Evolutionary conservation across 2,797 vertebrate species (phyloP).

Genomic region (Taenioides sp.): DNA sequence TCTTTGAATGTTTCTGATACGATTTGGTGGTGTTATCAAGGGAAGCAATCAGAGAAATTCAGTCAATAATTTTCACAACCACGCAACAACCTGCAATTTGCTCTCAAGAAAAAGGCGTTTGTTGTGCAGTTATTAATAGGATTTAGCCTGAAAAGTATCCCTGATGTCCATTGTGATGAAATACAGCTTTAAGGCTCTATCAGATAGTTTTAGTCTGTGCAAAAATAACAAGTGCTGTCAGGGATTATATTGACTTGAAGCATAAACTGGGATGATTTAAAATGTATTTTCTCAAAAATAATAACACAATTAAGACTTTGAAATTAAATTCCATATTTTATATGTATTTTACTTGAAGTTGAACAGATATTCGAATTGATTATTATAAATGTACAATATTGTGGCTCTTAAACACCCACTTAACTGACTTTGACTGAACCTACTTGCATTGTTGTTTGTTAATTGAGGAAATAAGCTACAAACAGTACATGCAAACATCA

Average conservation of each 20-base stretch:
- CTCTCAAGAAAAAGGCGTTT: slow-evolving; percentile 54
- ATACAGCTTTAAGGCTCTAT: slow-evolving; percentile 27
- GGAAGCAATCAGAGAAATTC: slow-evolving; percentile 69
- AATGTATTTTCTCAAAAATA: neutral
- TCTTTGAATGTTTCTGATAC: slow-evolving; percentile 66
- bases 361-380: neutral
- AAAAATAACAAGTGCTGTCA: slow-evolving; percentile 3
- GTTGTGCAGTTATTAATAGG: slow-evolving; percentile 44
- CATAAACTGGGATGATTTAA: neutral
- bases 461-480: neutral
- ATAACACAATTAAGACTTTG: neutral
- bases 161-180: slow-evolving; percentile 28
- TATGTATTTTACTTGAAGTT: neutral
- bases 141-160: slow-evolving; percentile 38
- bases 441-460: neutral
- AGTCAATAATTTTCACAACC: slow-evolving; percentile 66
- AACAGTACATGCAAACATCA: neutral
- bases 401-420: neutral
- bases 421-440: neutral
- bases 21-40: slow-evolving; percentile 67
- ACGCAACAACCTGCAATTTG: slow-evolving; percentile 52
- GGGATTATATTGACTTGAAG: neutral
- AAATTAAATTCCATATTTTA: neutral
- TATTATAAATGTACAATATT: neutral
- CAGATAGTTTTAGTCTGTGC: slow-evolving; percentile 5